These are phyloP conservation scores for Abramis brama DNA, from an alignment of 2,113 vertebrate genomes.

Conservation along the genomic window DNA sequence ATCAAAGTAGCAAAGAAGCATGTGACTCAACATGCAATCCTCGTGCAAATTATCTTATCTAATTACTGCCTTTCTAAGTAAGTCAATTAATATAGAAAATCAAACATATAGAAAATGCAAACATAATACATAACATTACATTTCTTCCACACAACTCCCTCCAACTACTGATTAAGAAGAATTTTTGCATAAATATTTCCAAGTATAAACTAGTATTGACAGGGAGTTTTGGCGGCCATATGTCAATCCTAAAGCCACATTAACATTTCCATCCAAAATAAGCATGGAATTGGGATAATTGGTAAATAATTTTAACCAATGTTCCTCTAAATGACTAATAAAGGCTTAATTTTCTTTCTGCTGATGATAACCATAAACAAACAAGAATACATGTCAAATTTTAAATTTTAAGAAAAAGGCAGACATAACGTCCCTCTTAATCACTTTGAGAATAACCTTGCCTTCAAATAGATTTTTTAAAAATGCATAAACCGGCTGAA, in stretches of 20 bases:
- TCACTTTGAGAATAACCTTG: too few relatives aligned
- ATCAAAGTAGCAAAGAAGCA: too few relatives aligned
- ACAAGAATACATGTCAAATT: not conserved
- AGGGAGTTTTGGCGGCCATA: not conserved
- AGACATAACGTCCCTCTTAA: too few relatives aligned
- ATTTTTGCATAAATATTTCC: constrained; percentile 23
- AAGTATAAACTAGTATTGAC: not conserved
- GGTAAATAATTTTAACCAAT: not conserved
- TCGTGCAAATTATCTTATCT: too few relatives aligned
- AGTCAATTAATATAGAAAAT: too few relatives aligned
- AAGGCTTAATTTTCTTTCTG: not conserved
- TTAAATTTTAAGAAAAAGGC: not conserved
- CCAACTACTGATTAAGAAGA: not conserved
- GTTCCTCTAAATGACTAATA: not conserved
- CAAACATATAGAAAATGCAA: too few relatives aligned
- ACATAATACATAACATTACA: too few relatives aligned
- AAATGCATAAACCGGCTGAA: too few relatives aligned
- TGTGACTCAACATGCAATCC: too few relatives aligned
- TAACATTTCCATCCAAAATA: not conserved
- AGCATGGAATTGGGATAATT: not conserved
- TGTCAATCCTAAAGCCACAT: not conserved
- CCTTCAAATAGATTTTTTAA: too few relatives aligned
- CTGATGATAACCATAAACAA: not conserved
- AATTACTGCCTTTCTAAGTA: too few relatives aligned
- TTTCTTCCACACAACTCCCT: too few relatives aligned